Evolutionary conservation across 2,113 vertebrate genomes (phyloP).

Genomic region (Brevimyrus niger): DNA sequence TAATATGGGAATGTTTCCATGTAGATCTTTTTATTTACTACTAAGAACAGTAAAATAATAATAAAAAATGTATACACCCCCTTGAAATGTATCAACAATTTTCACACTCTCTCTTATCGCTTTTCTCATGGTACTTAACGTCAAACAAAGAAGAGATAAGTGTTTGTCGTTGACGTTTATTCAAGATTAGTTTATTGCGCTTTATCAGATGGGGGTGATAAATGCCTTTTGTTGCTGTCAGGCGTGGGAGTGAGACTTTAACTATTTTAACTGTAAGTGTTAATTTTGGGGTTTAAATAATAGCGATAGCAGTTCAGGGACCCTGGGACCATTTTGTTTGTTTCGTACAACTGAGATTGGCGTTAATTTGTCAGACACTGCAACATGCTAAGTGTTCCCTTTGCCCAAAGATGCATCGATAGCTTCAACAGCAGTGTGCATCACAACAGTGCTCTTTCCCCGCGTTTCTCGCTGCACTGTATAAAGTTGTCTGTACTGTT

Average conservation of each 20-base stretch:
- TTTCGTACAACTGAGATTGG: background rate
- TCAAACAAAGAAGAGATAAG: constrained; percentile 44
- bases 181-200: constrained; percentile 49
- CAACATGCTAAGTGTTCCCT: background rate
- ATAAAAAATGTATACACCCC: background rate
- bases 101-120: constrained; percentile 34
- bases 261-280: background rate
- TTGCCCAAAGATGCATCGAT: background rate
- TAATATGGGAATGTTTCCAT: background rate
- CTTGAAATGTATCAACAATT: background rate
- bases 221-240: constrained; percentile 53
- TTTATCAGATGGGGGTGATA: constrained; percentile 51
- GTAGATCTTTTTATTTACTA: background rate
- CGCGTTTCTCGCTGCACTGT: background rate
- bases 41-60: background rate
- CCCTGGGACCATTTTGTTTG: background rate
- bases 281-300: background rate
- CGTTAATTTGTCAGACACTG: background rate
- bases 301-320: background rate
- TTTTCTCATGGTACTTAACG: constrained; percentile 37
- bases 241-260: constrained; percentile 8
- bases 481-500: background rate
- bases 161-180: constrained; percentile 31
- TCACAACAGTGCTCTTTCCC: background rate
- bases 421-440: background rate